Evolutionary conservation across 1,140 invertebrate genomes (phyloP).

Genomic region (Lepidostoma basale): DNA sequence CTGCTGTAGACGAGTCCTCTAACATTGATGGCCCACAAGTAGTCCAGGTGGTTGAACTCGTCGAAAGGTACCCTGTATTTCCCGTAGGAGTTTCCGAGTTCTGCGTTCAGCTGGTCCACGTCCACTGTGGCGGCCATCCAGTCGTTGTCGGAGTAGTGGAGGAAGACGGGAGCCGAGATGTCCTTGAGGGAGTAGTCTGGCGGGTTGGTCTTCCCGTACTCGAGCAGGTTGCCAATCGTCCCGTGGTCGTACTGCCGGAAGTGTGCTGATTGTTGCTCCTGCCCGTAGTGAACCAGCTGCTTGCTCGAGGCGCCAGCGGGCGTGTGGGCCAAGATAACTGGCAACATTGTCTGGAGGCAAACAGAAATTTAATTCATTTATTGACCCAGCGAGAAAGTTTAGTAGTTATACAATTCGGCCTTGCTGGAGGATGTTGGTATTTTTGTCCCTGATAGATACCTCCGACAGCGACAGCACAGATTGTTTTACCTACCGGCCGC

Average conservation of each 20-base stretch:
- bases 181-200: conserved; percentile 66
- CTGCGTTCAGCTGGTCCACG: conserved; percentile 62
- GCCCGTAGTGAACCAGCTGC: conserved; percentile 78
- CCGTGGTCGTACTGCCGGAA: conserved; percentile 54
- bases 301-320: conserved; percentile 83
- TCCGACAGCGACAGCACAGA: too few relatives aligned
- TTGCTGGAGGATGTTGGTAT: too few relatives aligned
- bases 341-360: conserved; percentile 68
- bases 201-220: conserved; percentile 51
- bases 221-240: conserved; percentile 52
- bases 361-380: background rate
- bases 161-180: conserved; percentile 67
- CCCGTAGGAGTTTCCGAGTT: conserved; percentile 62
- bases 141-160: conserved; percentile 78
- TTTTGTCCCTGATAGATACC: too few relatives aligned
- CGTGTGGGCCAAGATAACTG: conserved; percentile 76
- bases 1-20: conserved; percentile 55
- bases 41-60: conserved; percentile 65
- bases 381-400: too few relatives aligned
- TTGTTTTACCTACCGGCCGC: too few relatives aligned
- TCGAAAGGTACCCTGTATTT: conserved; percentile 60
- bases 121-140: conserved; percentile 67
- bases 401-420: too few relatives aligned
- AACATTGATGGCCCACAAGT: conserved; percentile 64
- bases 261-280: conserved; percentile 58